Conservation (phyloP, 2,113 vertebrate genomes). For the Odobenus rosmarus region DNA sequence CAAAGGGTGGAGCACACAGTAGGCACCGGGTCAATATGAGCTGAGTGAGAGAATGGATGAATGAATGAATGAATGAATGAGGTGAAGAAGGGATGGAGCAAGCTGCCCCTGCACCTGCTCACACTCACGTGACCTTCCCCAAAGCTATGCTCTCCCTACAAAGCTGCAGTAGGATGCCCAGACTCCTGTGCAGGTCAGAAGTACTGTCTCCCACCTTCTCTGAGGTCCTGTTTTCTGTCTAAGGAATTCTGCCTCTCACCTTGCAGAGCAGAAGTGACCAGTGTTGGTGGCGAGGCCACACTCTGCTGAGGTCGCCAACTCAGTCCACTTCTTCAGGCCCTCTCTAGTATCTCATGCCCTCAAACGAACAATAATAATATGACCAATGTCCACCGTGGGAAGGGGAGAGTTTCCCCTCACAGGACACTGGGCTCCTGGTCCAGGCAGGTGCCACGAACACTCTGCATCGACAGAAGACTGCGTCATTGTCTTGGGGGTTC, state of each 20-base stretch:
- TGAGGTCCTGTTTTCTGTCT: not conserved
- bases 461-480: rapidly evolving
- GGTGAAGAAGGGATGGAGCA: not conserved
- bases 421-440: rapidly evolving
- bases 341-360: not conserved
- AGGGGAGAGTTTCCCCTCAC: not conserved
- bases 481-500: not conserved
- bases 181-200: not conserved
- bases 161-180: not conserved
- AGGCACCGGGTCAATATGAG: not conserved
- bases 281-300: not conserved
- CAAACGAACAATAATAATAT: too few species aligned
- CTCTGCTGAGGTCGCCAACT: not conserved
- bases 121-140: not conserved
- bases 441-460: rapidly evolving
- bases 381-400: not conserved
- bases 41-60: not conserved
- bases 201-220: not conserved
- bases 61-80: too few species aligned
- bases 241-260: not conserved
- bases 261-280: not conserved
- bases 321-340: not conserved
- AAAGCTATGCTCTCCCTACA: not conserved
- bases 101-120: not conserved
- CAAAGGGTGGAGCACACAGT: rapidly evolving